phyloP scores from a whole-genome alignment of 2,113 vertebrate genomes.

The Scytalopus superciliaris region DNA sequence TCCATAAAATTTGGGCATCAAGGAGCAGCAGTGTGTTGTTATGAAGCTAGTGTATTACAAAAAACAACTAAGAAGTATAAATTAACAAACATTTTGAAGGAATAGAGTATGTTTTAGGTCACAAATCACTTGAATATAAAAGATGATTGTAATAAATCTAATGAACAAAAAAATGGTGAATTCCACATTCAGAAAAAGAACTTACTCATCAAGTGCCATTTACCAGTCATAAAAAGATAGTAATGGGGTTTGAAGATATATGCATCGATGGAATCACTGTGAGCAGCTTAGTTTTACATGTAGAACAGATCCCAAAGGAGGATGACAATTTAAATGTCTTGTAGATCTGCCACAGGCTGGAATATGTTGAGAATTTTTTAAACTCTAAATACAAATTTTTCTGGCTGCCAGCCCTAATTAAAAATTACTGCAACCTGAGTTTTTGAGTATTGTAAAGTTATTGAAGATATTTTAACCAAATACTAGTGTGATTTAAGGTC shows the following conservation, averaged over 20 bases:
- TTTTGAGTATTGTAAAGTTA: neutral
- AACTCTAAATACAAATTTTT: neutral
- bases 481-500: neutral
- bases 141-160: neutral
- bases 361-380: neutral
- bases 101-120: neutral
- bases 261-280: neutral
- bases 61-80: neutral
- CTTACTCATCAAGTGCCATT: neutral
- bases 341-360: neutral
- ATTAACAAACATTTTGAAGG: slow-evolving; percentile 2
- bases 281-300: neutral
- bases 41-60: neutral
- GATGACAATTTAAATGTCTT: neutral
- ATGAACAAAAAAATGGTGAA: neutral
- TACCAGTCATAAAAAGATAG: neutral
- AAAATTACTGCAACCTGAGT: neutral
- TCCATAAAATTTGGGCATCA: neutral
- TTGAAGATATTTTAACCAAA: neutral
- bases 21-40: neutral
- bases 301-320: neutral
- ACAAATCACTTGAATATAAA: slow-evolving; percentile 28
- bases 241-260: neutral
- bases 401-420: neutral
- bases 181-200: neutral